Conservation (phyloP, 2,113 vertebrate species). For the Picathartes gymnocephalus region DNA sequence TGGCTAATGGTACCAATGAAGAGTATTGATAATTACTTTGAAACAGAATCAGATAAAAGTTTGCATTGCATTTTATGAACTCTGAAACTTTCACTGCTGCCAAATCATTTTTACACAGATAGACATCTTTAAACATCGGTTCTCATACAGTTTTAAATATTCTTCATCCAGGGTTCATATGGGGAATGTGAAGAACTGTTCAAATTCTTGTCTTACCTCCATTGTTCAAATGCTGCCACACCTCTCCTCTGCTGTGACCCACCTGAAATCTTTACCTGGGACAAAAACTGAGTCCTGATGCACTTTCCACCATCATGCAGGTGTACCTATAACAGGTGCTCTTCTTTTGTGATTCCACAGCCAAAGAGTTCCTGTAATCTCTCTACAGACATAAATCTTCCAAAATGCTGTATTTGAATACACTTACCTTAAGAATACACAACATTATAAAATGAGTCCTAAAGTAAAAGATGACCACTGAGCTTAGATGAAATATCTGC, state of each 20-base stretch:
- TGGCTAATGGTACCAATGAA: background rate
- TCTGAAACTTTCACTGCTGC: background rate
- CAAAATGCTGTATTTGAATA: background rate
- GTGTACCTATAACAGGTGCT: background rate
- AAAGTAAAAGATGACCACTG: accelerated
- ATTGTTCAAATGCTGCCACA: background rate
- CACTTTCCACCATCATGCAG: background rate
- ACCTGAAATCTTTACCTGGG: background rate
- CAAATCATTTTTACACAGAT: background rate
- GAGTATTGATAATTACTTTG: background rate
- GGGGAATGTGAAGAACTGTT: background rate
- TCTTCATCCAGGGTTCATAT: background rate
- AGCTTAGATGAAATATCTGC: background rate
- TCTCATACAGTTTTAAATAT: background rate
- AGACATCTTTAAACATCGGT: background rate
- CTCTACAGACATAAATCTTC: background rate
- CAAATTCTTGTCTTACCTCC: background rate
- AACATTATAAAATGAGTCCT: background rate
- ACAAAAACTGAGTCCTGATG: background rate
- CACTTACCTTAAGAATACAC: background rate
- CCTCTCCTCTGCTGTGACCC: background rate
- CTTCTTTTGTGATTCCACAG: background rate
- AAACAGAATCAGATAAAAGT: background rate
- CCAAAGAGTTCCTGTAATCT: background rate
- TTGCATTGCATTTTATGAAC: background rate